Percentiles rank a stretch among this genome's conserved stretches.
Conservation (phyloP, 1,140 invertebrate species). For the Drosophila bocki region DNA sequence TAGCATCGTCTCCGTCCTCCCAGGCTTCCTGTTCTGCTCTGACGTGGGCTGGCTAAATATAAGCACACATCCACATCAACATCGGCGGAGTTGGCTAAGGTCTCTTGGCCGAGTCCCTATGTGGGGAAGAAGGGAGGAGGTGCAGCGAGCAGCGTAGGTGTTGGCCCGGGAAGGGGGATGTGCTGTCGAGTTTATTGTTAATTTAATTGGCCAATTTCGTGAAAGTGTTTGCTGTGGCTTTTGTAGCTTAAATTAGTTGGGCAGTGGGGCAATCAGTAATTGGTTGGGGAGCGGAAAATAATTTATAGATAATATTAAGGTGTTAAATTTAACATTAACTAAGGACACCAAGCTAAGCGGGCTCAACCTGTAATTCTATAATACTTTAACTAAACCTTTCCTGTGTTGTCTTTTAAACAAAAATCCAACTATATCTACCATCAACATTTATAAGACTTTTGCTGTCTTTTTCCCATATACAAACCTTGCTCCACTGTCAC, state of each 20-base stretch:
- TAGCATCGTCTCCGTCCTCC: constrained; percentile 57
- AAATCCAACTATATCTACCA: background rate
- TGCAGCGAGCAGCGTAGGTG: constrained; percentile 28
- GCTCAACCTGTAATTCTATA: too few relatives aligned
- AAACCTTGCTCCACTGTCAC: constrained; percentile 1
- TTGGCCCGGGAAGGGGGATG: constrained; percentile 18
- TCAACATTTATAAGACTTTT: too few relatives aligned
- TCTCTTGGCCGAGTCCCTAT: constrained; percentile 48
- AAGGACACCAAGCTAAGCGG: too few relatives aligned
- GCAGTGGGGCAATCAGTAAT: constrained; percentile 20
- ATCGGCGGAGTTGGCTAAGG: constrained; percentile 48
- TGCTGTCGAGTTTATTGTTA: constrained; percentile 70
- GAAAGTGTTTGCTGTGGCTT: constrained; percentile 64
- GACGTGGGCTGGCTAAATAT: constrained; percentile 72
- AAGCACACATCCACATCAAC: constrained; percentile 52
- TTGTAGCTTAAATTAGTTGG: constrained; percentile 45
- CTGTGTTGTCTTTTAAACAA: background rate
- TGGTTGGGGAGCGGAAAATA: background rate
- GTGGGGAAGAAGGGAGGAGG: constrained; percentile 1
- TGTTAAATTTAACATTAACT: background rate
- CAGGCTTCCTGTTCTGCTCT: constrained; percentile 72
- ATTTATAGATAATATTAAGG: too few relatives aligned
- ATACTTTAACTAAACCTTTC: too few relatives aligned
- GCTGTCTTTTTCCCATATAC: background rate
- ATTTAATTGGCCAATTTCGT: constrained; percentile 82